phyloP scores from a whole-genome alignment of 2,797 vertebrate genomes.

The Toxotes lorentzi region DNA sequence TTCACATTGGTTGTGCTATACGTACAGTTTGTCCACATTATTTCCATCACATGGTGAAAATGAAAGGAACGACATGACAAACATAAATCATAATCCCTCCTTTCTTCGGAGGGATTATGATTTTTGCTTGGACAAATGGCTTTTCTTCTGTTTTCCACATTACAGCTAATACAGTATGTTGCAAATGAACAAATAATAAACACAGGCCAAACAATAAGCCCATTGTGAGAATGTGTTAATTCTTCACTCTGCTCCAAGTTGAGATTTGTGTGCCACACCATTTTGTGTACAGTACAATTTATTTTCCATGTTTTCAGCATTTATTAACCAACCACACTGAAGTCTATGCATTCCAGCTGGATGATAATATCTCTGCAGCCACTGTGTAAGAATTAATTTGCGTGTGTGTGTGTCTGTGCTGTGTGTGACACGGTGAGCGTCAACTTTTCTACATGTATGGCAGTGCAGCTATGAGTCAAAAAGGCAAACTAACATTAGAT shows the following conservation, averaged over 20 bases:
- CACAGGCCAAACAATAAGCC: conserved; percentile 63
- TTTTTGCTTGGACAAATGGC: conserved; percentile 55
- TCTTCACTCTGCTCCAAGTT: conserved; percentile 51
- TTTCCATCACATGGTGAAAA: conserved; percentile 45
- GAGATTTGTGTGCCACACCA: conserved; percentile 44
- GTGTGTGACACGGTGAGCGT: conserved; percentile 13
- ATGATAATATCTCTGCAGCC: conserved; percentile 53
- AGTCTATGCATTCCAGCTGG: conserved; percentile 44
- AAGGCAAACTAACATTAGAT: conserved; percentile 22
- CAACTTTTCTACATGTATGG: conserved; percentile 35
- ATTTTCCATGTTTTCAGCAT: conserved; percentile 67
- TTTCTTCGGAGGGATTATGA: conserved; percentile 54
- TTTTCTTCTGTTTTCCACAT: conserved; percentile 65
- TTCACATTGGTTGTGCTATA: conserved; percentile 24
- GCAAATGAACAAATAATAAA: conserved; percentile 71
- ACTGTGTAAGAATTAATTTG: conserved; percentile 40
- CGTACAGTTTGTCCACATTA: conserved; percentile 40
- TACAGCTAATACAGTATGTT: conserved; percentile 59
- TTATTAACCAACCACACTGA: conserved; percentile 58
- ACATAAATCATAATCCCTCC: conserved; percentile 59
- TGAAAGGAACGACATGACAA: conserved; percentile 30
- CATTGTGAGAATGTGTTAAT: conserved; percentile 60
- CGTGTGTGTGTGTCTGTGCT: not conserved
- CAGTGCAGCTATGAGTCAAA: conserved; percentile 12
- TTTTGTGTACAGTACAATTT: conserved; percentile 47